Base-by-base conservation (phyloP, 2,113 vertebrate genomes). In the Plecturocebus donacophilus region DNA sequence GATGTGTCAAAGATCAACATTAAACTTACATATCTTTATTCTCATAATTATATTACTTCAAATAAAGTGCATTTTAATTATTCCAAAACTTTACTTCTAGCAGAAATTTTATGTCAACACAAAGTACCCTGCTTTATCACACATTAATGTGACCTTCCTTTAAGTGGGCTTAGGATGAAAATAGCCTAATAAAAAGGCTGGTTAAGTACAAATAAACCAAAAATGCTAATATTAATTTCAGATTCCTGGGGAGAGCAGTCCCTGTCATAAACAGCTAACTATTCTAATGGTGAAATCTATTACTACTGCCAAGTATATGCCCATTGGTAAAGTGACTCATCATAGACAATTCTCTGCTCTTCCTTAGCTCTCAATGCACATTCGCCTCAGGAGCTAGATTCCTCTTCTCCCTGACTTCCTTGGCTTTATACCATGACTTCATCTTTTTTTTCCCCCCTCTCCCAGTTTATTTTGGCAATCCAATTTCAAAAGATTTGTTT, bases 111-210 rank as follows among this genome's bases (percentile, higher is more conserved):
- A 87, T 66, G 30, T 87, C 75, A 70, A 56, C 38, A 79, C 80
- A 95, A 95, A 77, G 68, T 49, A 89, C 23, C 42, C 64, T 95
- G n/a, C 35, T 96, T 76, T 88, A 87, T 47, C 54, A 96, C 45
- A 86, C 9, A 85, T 52, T 52, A 52, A 52, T 52, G 52, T 52
- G 16, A 52, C 16, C 52, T 17, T 52, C 17, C 49, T 52, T 52
- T 52, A 52, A 52, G 52, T 52, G 52, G 52, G 52, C 30, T 71
- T 32, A 35, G 49, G 77, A 85, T 84, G 38, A 93, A 97, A 94
- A 80, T 3, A 86, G 13, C 30, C 56, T 87, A n/a, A 47, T 49
- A 93, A 97, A 83, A 90, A 84, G 19, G 71, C 11, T 94, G 19
- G 45, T 66, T 77, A 97, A 87, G 54, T 68, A 87, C 32, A 91